Evolutionary conservation across 2,113 vertebrate genomes (phyloP).

Genomic region (Natator depressus): DNA sequence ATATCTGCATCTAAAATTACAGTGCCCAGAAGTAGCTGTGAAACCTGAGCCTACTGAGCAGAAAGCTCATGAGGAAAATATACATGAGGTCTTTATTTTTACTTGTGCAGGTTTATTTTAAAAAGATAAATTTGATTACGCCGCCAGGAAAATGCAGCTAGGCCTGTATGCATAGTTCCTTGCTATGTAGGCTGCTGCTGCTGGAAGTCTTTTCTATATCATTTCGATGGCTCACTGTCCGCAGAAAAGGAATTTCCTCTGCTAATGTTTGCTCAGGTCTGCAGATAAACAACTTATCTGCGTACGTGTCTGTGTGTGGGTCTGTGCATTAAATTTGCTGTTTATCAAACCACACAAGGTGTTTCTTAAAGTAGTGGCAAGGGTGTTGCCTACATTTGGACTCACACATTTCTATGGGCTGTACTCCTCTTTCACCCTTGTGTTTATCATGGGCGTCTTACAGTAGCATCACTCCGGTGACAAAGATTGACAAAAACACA

Average conservation of each 20-base stretch:
- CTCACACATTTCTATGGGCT: neutral
- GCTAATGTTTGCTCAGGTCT: slow-evolving; percentile 56
- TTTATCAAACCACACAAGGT: slow-evolving; percentile 23
- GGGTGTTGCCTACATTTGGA: slow-evolving; percentile 22
- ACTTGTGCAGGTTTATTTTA: neutral
- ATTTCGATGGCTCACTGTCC: slow-evolving; percentile 6
- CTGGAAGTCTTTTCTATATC: neutral
- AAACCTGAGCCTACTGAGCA: neutral
- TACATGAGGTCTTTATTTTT: neutral
- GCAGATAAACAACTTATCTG: slow-evolving; percentile 39
- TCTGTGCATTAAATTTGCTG: slow-evolving; percentile 6
- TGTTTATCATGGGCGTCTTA: neutral
- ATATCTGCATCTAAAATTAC: neutral
- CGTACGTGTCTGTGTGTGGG: neutral
- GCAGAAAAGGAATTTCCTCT: slow-evolving; percentile 22
- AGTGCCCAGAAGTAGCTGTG: neutral
- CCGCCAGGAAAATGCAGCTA: neutral
- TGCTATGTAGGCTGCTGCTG: neutral
- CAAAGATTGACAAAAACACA: neutral
- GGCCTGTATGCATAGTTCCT: neutral
- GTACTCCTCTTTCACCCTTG: slow-evolving; percentile 12
- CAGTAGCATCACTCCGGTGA: neutral
- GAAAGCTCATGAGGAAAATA: neutral
- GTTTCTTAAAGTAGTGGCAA: neutral
- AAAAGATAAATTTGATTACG: neutral